A percentile compares a stretch with the other conserved stretches of the same genome.
These are phyloP conservation scores for Telenomus remus DNA, from an alignment of 1,140 invertebrate genomes.

Conservation along the genomic window DNA sequence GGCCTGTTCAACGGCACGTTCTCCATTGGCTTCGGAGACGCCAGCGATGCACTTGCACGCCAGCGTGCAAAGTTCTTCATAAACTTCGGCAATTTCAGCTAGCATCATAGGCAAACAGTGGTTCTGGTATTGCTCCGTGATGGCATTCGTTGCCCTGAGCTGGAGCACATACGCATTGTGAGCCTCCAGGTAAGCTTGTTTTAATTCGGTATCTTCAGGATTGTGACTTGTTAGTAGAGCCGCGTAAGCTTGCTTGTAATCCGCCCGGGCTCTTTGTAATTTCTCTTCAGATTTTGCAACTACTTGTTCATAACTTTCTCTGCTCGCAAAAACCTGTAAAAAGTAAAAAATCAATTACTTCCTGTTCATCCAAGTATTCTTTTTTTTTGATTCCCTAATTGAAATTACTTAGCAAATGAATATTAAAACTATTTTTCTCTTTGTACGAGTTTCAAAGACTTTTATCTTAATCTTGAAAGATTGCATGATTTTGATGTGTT, in stretches of 20 bases:
- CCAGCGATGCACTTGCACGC: constrained; percentile 69
- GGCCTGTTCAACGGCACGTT: constrained; percentile 64
- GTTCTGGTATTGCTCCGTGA: constrained; percentile 80
- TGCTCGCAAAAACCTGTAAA: constrained; percentile 85
- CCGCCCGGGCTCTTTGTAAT: constrained; percentile 81
- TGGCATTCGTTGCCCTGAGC: constrained; percentile 92
- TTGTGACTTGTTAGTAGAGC: constrained; percentile 78
- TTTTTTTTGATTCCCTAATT: too few species aligned
- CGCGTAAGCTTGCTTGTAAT: constrained; percentile 89
- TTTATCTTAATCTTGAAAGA: too few species aligned
- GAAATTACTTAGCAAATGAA: too few species aligned
- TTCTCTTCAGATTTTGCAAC: constrained; percentile 93
- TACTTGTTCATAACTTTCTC: constrained; percentile 93
- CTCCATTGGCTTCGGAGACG: constrained; percentile 65
- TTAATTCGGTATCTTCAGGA: constrained; percentile 77
- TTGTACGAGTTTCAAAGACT: too few species aligned
- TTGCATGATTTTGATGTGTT: too few species aligned
- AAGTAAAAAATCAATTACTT: too few species aligned
- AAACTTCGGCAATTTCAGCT: constrained; percentile 69
- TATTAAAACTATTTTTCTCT: too few species aligned
- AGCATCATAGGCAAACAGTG: constrained; percentile 68
- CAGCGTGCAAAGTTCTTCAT: constrained; percentile 68
- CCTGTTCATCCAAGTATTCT: too few species aligned
- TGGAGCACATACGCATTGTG: constrained; percentile 96
- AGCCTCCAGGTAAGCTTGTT: constrained; percentile 87